Percentiles rank a stretch among this genome's conserved stretches.
These are phyloP conservation scores for Drosophila tani DNA, from an alignment of 1,140 invertebrate species.

Conservation along the genomic window DNA sequence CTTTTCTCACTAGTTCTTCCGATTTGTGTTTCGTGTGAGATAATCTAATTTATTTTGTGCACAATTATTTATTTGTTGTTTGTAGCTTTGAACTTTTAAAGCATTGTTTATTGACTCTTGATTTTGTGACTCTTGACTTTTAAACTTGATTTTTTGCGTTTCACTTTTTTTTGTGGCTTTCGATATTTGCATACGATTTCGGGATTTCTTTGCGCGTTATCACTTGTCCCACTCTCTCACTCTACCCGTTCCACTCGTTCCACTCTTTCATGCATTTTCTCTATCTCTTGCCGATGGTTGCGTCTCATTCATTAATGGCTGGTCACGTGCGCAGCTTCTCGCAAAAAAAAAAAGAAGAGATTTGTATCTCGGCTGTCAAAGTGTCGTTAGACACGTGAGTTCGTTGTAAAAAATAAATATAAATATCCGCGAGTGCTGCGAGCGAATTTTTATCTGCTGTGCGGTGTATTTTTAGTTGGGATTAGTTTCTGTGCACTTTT, in stretches of 20 bases:
- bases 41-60: constrained; percentile 9
- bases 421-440: constrained; percentile 21
- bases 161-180: constrained; percentile 48
- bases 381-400: constrained; percentile 54
- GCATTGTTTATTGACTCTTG: constrained; percentile 47
- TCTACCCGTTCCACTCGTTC: not conserved
- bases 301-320: constrained; percentile 58
- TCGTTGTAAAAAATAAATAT: constrained; percentile 37
- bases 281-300: constrained; percentile 2
- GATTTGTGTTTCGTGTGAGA: not conserved
- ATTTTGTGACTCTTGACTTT: constrained; percentile 50
- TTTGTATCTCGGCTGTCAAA: constrained; percentile 38
- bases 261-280: not conserved
- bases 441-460: constrained; percentile 43
- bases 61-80: constrained; percentile 40
- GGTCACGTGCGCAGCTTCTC: constrained; percentile 68
- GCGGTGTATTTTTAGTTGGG: constrained; percentile 50
- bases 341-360: constrained; percentile 26
- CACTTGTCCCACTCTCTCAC: constrained; percentile 27
- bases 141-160: constrained; percentile 60
- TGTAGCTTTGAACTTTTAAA: constrained; percentile 69
- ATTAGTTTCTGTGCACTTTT: constrained; percentile 33
- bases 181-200: constrained; percentile 49
- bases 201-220: constrained; percentile 42
- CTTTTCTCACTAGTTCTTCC: constrained; percentile 1